phyloP scores from a whole-genome alignment of 1,140 invertebrate species.

The Pogonus chalceus region DNA sequence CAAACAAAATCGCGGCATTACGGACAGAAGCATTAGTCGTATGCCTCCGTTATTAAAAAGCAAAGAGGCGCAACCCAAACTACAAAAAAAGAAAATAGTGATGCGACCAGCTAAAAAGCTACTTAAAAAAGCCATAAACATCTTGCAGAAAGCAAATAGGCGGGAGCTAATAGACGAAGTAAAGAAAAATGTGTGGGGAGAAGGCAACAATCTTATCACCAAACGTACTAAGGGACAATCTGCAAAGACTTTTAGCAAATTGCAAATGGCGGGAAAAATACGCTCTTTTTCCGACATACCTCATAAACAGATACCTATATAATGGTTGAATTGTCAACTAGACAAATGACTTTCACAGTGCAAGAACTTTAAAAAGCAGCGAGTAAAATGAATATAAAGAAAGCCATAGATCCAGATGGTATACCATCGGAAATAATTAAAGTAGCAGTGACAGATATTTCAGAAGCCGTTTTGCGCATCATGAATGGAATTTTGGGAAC shows the following conservation, averaged over 20 bases:
- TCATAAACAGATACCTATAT: not conserved
- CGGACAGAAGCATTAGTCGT: not conserved
- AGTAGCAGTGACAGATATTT: not conserved
- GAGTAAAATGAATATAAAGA: constrained; percentile 12
- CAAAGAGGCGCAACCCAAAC: not conserved
- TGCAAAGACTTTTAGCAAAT: no score
- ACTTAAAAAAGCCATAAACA: constrained; percentile 13
- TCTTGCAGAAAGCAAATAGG: not conserved
- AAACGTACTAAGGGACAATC: not conserved
- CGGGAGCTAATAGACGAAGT: not conserved
- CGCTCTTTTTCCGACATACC: not conserved
- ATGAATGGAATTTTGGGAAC: no score
- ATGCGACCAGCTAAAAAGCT: constrained; percentile 7
- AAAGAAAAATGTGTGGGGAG: not conserved
- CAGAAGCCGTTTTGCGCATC: not conserved
- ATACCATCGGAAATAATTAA: constrained; percentile 18
- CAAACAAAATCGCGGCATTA: not conserved
- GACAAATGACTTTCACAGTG: constrained; percentile 10
- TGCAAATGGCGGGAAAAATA: not conserved
- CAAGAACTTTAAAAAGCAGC: constrained; percentile 14
- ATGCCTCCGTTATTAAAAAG: not conserved
- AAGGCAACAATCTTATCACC: not conserved
- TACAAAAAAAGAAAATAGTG: constrained; percentile 11
- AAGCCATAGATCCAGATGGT: constrained; percentile 21
- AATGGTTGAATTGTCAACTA: not conserved